Evolutionary conservation across 2,888 invertebrate species (phyloP).

Genomic region (Peribatodes rhomboidaria): DNA sequence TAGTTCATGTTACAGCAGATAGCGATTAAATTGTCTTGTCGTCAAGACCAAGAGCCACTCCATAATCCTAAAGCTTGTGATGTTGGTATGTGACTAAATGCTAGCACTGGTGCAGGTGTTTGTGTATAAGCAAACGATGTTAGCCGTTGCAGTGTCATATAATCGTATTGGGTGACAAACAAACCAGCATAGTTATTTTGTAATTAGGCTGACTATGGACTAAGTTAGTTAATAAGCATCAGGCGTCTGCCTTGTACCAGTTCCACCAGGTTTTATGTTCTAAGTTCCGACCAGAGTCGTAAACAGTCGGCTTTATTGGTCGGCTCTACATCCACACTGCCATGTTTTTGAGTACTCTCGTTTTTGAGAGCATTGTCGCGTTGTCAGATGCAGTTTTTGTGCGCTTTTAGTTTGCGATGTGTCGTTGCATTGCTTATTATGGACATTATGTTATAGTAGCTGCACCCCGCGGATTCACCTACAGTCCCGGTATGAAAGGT

Average conservation of each 20-base stretch:
- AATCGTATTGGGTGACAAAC: neutral
- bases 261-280: conserved; percentile 28
- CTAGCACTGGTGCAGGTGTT: neutral
- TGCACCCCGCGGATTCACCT: too few species aligned
- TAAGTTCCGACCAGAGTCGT: conserved; percentile 52
- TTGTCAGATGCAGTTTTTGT: conserved; percentile 40
- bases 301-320: conserved; percentile 64
- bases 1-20: neutral
- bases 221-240: neutral
- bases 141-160: neutral
- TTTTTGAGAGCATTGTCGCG: conserved; percentile 33
- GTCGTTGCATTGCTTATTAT: conserved; percentile 5
- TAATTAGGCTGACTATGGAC: neutral
- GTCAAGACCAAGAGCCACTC: neutral
- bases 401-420: neutral
- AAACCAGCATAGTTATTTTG: neutral
- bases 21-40: neutral
- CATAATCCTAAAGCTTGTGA: neutral
- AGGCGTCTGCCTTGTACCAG: conserved; percentile 14
- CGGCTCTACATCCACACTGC: conserved; percentile 49
- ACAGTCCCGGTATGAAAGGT: too few species aligned
- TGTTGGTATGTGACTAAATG: neutral
- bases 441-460: neutral
- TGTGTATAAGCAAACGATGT: neutral
- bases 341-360: conserved; percentile 46